Evolutionary conservation across 2,888 invertebrate species (phyloP), one percentile per base, ranked within the genome.

Genomic region (Idaea aversata): DNA sequence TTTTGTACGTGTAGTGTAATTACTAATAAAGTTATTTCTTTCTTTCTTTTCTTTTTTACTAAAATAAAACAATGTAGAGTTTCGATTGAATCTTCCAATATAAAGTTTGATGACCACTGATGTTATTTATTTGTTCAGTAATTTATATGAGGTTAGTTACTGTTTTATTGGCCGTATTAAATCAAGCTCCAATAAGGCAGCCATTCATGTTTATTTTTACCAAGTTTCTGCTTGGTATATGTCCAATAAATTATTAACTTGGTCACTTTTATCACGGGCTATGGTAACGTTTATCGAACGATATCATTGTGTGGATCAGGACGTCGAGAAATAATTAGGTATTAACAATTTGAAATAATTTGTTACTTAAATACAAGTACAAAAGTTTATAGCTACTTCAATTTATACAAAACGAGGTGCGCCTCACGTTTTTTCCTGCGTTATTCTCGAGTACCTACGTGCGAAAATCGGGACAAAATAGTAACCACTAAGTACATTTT

Each of bases 141-240:
- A 92, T 93, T 91, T 93, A 93, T 93, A 90, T 92, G 91, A 90
- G 91, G 91, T 92, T 92, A 91, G 92, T 92, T 91, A 92, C 91
- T 88, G 92, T 92, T 93, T 93, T 93, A 93, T 93, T 91, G 86
- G 81, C 78, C 79, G 87, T 88, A 91, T 92, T 93, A 93, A 93
- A 93, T 93, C 93, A 93, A 88, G 91, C 84, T 88, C 88, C 92
- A 93, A 92, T 92, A 91, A 93, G 92, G 92, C 93, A 91, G 88
- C 88, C 91, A 92, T 93, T 93, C 89, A 90, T 92, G 93, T 93
- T 91, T 91, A 92, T 92, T 92, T 93, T 93, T 92, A 91, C 91
- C 84, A 87, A 91, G 93, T 88, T 91, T 92, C 90, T 92, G 91
- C 88, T 86, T 78, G 85, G 89, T 90, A 89, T 90, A 89, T 89